Conservation (phyloP, 2,888 invertebrate species). For the Acutogordius australiensis region DNA sequence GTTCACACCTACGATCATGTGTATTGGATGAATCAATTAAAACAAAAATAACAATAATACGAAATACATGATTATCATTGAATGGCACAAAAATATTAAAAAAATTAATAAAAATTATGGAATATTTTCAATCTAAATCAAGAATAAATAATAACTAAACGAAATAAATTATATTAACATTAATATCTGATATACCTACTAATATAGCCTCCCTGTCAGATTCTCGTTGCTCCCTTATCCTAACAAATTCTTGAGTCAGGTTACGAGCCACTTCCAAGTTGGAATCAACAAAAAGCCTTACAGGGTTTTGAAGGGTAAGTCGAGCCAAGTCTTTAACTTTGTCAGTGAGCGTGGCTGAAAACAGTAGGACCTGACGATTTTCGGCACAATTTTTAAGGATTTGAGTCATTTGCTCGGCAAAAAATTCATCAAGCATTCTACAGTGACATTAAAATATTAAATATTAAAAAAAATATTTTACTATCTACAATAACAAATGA, state of each 20-base stretch:
- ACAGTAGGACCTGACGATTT: slow-evolving; percentile 73
- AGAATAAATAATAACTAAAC: neutral
- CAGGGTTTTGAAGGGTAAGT: slow-evolving; percentile 63
- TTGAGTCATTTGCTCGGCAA: slow-evolving; percentile 94
- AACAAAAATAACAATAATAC: no score
- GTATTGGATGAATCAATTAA: no score
- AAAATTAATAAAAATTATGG: neutral
- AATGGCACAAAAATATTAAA: slow-evolving; percentile 3
- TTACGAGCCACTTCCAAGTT: slow-evolving; percentile 82
- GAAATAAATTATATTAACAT: no score
- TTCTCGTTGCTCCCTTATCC: slow-evolving; percentile 32
- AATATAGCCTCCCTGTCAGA: slow-evolving; percentile 59
- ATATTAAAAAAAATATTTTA: no score
- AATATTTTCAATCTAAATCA: no score
- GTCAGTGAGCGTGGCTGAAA: slow-evolving; percentile 98
- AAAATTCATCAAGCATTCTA: slow-evolving; percentile 88
- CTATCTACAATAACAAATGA: no score
- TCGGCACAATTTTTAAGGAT: slow-evolving; percentile 65
- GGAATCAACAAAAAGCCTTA: slow-evolving; percentile 73
- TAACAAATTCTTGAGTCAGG: slow-evolving; percentile 70
- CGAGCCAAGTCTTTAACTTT: slow-evolving; percentile 53
- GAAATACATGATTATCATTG: no score
- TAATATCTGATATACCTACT: slow-evolving; percentile 23
- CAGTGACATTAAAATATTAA: no score
- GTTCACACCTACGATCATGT: no score